A percentile compares a stretch with the other conserved stretches of the same genome.
These are phyloP conservation scores for Lepeophtheirus salmonis DNA, from an alignment of 1,140 invertebrate genomes.

Conservation along the genomic window DNA sequence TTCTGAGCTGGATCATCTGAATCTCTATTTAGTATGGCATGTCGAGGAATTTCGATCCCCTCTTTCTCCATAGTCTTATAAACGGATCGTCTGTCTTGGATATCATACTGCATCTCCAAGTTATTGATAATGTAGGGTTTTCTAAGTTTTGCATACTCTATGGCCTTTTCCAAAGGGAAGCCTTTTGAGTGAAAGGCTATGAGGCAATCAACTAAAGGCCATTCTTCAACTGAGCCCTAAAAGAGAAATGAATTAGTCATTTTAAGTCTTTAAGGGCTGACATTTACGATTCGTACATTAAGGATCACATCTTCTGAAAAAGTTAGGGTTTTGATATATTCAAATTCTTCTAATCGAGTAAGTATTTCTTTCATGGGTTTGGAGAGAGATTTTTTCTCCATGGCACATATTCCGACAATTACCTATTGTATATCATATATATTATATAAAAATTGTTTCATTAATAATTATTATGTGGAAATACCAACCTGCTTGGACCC, in stretches of 20 bases:
- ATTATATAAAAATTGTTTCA: neutral
- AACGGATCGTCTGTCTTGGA: conserved; percentile 82
- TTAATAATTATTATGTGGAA: neutral
- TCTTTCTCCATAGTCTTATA: conserved; percentile 82
- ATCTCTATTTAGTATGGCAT: conserved; percentile 88
- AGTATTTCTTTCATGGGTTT: conserved; percentile 98
- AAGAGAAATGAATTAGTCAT: conserved; percentile 4
- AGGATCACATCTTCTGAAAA: conserved; percentile 86
- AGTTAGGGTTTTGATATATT: conserved; percentile 79
- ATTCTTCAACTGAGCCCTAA: conserved; percentile 61
- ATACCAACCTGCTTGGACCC: neutral
- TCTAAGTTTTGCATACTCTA: conserved; percentile 76
- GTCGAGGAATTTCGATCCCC: conserved; percentile 90
- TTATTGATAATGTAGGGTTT: conserved; percentile 97
- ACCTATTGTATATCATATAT: conserved; percentile 37
- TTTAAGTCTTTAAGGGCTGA: neutral
- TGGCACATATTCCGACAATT: conserved; percentile 87
- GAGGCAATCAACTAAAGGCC: conserved; percentile 92
- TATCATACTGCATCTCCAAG: conserved; percentile 92
- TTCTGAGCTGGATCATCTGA: conserved; percentile 61
- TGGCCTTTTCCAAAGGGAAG: conserved; percentile 94
- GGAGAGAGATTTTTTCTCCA: conserved; percentile 94
- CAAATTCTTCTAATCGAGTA: conserved; percentile 78
- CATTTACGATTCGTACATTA: conserved; percentile 36
- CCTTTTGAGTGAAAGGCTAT: conserved; percentile 96